A percentile compares a stretch with the other conserved stretches of the same genome.
Evolutionary conservation across 2,888 invertebrate species (phyloP).

Genomic region (Ennomos fuscantarius): DNA sequence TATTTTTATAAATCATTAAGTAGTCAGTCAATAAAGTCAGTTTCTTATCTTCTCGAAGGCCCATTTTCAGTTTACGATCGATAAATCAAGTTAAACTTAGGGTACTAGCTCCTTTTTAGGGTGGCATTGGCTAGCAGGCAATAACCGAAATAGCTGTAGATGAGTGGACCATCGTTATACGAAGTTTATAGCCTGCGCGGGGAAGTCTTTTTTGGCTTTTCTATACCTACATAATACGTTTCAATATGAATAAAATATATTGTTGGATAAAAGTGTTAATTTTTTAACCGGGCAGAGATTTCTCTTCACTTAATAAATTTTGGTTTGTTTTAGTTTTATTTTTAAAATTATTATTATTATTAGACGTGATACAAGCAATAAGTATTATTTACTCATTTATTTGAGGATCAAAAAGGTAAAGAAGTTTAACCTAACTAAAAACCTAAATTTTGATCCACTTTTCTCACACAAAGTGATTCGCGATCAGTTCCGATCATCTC

Average conservation of each 20-base stretch:
- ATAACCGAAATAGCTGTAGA: constrained; percentile 63
- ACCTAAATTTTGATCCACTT: constrained; percentile 22
- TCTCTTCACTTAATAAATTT: no score
- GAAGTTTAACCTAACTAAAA: constrained; percentile 3
- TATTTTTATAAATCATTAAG: no score
- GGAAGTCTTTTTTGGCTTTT: constrained; percentile 52
- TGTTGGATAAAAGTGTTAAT: not conserved
- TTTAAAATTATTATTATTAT: no score
- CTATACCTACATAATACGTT: constrained; percentile 42
- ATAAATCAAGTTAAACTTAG: not conserved
- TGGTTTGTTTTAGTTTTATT: no score
- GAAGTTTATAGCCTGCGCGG: constrained; percentile 38
- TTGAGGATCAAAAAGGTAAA: not conserved
- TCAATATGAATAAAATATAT: constrained; percentile 23
- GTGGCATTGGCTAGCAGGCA: constrained; percentile 45
- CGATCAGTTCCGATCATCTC: constrained; percentile 57
- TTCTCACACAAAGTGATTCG: constrained; percentile 35
- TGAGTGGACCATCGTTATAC: constrained; percentile 49
- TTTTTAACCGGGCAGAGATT: no score
- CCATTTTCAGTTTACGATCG: no score
- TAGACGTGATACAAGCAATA: no score
- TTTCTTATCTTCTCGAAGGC: no score
- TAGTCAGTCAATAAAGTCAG: no score
- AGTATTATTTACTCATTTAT: no score
- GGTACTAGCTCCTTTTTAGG: constrained; percentile 11